Evolutionary conservation across 92 coral and sea anemone genomes (phyloP), one percentile per base, ranked within the genome.

Genomic region (Chrysogorgia sp.): DNA sequence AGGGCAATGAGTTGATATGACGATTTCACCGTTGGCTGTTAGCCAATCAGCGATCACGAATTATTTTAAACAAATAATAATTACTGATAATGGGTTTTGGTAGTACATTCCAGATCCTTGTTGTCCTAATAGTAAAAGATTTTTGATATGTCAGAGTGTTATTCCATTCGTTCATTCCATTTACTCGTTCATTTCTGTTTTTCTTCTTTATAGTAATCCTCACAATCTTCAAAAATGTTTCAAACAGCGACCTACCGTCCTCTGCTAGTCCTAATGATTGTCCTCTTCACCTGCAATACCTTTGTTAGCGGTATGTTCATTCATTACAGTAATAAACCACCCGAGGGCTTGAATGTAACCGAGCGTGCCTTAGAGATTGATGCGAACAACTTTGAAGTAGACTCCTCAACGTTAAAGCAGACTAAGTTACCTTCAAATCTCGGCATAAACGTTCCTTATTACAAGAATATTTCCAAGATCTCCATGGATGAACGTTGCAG

Each of bases 401-500:
- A 55, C 28, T 0, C 41, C 13, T 65, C 72, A 64, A 29, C 17
- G 17, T 2, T 35, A 23, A 15, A 2, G 2, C 7, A 15, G 2
- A 15, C 14, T n/a, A 7, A n/a, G n/a, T n/a, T 37, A 7, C 71
- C 49, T 6, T 13, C 26, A 22, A 41, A 21, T 22, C 31, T 33
- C 10, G 76, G 76, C 6, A 1, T 3, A 14, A 49, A 26, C 17
- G 8, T 69, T 33, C 24, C 37, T 26, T 26, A 13, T 17, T 69
- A 69, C 71, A 24, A 74, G 70, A 93, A 93, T 55, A 41, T 86
- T 3, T 84, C 97, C 7, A 55, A 47, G 57, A 45, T 37, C 50
- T 50, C 92, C 21, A 66, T 88, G 47, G 98, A 93, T 47, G 89
- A 93, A 78, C 89, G 98, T 21, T 93, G 98, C 71, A 75, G 71